These are phyloP conservation scores for Hydrotaea diabolus DNA, from an alignment of 2,888 invertebrate species.

Conservation along the genomic window DNA sequence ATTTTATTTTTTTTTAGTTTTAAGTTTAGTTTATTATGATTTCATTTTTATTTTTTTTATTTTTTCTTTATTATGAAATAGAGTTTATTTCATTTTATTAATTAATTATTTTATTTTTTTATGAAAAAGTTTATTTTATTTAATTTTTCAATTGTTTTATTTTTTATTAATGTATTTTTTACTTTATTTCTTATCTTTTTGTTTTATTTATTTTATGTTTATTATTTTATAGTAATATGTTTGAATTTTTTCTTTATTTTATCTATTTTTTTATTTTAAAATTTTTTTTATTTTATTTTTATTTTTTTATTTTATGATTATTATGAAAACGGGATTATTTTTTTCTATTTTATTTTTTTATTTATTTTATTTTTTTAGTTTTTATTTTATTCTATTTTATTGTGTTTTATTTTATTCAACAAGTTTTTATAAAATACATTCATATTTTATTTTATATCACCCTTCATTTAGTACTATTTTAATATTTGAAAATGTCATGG, in stretches of 20 bases:
- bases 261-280: not conserved
- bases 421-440: too few relatives aligned
- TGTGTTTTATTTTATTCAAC: slow-evolving; percentile 19
- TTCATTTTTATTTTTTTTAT: slow-evolving; percentile 4
- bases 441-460: too few relatives aligned
- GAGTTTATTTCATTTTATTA: slow-evolving; percentile 14
- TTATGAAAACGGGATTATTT: too few relatives aligned
- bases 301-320: slow-evolving; percentile 4
- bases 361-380: not conserved
- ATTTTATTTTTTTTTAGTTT: too few relatives aligned
- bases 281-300: not conserved
- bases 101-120: slow-evolving; percentile 27
- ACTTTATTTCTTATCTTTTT: slow-evolving; percentile 20
- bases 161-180: slow-evolving; percentile 20
- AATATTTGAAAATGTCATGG: too few relatives aligned
- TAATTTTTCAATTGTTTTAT: slow-evolving; percentile 9
- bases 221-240: slow-evolving; percentile 5
- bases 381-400: not conserved
- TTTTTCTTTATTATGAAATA: not conserved
- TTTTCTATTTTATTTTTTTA: slow-evolving; percentile 12
- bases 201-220: slow-evolving; percentile 15
- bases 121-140: not conserved
- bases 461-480: too few relatives aligned
- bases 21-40: not conserved
- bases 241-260: slow-evolving; percentile 15